phyloP scores from a whole-genome alignment of 2,888 invertebrate genomes.

The Busseola fusca region DNA sequence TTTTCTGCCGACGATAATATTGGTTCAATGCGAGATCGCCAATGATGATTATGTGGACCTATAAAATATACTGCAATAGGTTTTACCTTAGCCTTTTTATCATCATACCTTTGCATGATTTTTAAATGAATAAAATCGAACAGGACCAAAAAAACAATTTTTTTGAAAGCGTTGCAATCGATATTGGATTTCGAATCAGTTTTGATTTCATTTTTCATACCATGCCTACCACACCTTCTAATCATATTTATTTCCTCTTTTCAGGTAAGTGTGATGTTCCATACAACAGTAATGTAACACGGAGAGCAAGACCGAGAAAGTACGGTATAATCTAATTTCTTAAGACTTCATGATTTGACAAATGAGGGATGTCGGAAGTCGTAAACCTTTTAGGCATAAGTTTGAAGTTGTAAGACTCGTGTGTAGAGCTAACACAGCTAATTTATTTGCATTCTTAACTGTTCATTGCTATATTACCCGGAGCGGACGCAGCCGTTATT shows the following conservation, averaged over 20 bases:
- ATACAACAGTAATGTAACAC: neutral
- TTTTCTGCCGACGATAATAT: constrained; percentile 56
- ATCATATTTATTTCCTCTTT: constrained; percentile 28
- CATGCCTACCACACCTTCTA: neutral
- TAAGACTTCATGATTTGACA: constrained; percentile 29
- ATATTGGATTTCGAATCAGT: neutral
- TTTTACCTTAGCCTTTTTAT: neutral
- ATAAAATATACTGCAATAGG: constrained; percentile 16
- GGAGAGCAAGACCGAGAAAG: constrained; percentile 36
- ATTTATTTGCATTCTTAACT: neutral
- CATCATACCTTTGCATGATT: neutral
- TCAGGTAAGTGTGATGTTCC: constrained; percentile 42
- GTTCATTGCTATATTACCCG: neutral
- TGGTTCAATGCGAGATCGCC: constrained; percentile 33
- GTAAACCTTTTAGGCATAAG: constrained; percentile 28
- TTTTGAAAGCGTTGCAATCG: neutral
- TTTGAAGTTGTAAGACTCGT: constrained; percentile 9
- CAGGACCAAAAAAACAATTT: neutral
- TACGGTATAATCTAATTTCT: constrained; percentile 45
- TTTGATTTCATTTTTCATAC: neutral
- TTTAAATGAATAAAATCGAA: constrained; percentile 4
- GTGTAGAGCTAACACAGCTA: neutral
- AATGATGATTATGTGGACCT: constrained; percentile 21
- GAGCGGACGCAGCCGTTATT: too few relatives aligned
- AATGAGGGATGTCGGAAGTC: constrained; percentile 36